Conservation (phyloP, 1,140 invertebrate species). For the Drosophila tsacasi region DNA sequence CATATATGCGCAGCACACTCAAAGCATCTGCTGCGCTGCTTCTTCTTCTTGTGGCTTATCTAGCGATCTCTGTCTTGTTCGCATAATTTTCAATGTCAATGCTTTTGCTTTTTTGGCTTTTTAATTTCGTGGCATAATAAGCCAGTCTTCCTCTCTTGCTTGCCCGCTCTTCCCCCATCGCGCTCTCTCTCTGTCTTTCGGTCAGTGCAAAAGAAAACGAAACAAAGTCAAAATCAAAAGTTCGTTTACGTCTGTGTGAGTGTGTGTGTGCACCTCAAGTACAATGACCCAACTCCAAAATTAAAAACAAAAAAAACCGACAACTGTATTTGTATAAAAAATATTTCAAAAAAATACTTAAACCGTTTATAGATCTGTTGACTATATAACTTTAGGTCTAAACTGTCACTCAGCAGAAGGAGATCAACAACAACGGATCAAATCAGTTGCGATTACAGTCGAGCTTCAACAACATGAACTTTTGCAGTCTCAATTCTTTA, state of each 20-base stretch:
- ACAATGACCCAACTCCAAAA: conserved; percentile 63
- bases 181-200: conserved; percentile 3
- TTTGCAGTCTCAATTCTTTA: background rate
- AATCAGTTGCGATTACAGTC: conserved; percentile 20
- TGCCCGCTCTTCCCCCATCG: too few species aligned
- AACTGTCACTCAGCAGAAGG: conserved; percentile 57
- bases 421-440: conserved; percentile 35
- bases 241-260: conserved; percentile 13
- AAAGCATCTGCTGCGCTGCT: conserved; percentile 18
- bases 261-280: conserved; percentile 47
- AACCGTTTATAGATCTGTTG: conserved; percentile 53
- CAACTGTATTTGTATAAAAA: conserved; percentile 13
- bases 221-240: conserved; percentile 29
- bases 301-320: background rate
- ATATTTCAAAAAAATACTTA: conserved; percentile 37
- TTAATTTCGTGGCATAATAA: conserved; percentile 72
- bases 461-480: background rate
- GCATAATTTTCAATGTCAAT: conserved; percentile 83
- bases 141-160: conserved; percentile 39
- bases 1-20: background rate
- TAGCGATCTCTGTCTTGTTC: conserved; percentile 36
- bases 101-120: conserved; percentile 58
- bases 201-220: conserved; percentile 46
- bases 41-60: conserved; percentile 20
- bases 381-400: conserved; percentile 25